Evolutionary conservation across 37 sponge, comb jelly and placozoan species (phyloP).

Genomic region (Crambe crambe): DNA sequence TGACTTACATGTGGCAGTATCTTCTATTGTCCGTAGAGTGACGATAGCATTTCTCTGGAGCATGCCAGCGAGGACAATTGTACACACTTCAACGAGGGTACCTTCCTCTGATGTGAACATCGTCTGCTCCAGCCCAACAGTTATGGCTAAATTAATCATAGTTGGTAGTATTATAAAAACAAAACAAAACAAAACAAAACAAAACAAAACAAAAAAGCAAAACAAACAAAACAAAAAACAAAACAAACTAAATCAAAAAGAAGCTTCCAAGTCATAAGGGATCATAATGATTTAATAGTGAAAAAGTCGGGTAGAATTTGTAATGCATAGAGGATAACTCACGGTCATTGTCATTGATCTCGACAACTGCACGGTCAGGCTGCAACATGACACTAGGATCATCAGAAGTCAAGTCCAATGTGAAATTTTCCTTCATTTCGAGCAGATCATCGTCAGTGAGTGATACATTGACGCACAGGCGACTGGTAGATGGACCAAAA

Average conservation of each 20-base stretch:
- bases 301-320: background rate
- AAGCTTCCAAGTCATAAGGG: background rate
- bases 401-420: background rate
- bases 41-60: slow-evolving; percentile 7
- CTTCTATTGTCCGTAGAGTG: background rate
- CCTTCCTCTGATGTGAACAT: background rate
- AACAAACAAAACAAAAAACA: too few relatives aligned
- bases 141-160: background rate
- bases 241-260: too few relatives aligned
- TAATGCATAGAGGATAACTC: too few relatives aligned
- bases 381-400: background rate
- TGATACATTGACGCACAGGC: background rate
- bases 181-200: too few relatives aligned
- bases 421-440: background rate
- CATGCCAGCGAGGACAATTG: background rate
- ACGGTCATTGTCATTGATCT: slow-evolving; percentile 44
- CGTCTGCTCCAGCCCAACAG: background rate
- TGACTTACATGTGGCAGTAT: slow-evolving; percentile 9
- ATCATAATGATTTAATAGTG: background rate
- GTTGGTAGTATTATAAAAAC: background rate
- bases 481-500: background rate
- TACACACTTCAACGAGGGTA: background rate
- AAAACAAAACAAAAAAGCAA: too few relatives aligned
- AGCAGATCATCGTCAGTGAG: background rate
- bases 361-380: slow-evolving; percentile 29